Base-by-base conservation (phyloP, 2,888 invertebrate genomes). In the Phania funesta region DNA sequence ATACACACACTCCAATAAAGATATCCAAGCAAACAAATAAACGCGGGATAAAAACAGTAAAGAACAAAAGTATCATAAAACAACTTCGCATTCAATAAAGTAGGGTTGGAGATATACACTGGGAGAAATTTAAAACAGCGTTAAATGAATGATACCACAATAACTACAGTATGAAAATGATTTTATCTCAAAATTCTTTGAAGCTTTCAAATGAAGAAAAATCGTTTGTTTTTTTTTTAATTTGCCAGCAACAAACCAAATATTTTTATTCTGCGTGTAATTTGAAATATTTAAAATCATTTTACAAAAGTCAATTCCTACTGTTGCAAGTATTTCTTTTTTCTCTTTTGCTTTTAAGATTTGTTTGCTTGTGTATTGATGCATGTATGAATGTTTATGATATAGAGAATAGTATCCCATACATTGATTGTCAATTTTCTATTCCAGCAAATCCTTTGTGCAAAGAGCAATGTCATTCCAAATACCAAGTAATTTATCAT, bases 401-500 rank as follows among this genome's bases (percentile, higher is more conserved):
- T 77, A 73, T 68, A 22, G 68, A 68, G 60, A 22, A 52, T 52
- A 29, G 60, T 62, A n/a, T 16, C 56, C 35, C 74, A 29, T 56
- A 64, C 26, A 73, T 13, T 56, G 68, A 67, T 71, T 77, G 81
- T 77, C 77, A 73, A 77, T 77, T 76, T 81, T 81, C 80, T 81
- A 81, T 81, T 81, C 38, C 54, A 76, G 38, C 76, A 81, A 81
- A 81, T 71, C 52, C 71, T 81, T 76, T 71, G 76, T 71, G 67
- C 54, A 73, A 71, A 73, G 60, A 71, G 60, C 44, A 76, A 38
- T 67, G 80, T 29, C 80, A 81, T 76, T 76, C 60, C 54, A 65
- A 41, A 67, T 35, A 44, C 54, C 67, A 60, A 67, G 54, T 76
- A 81, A 81, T 81, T 81, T 81, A 77, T 81, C 71, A 81, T 81